Evolutionary conservation across 1,140 invertebrate genomes (phyloP), one percentile per base, ranked within the genome.

Genomic region (Papilio helenus): DNA sequence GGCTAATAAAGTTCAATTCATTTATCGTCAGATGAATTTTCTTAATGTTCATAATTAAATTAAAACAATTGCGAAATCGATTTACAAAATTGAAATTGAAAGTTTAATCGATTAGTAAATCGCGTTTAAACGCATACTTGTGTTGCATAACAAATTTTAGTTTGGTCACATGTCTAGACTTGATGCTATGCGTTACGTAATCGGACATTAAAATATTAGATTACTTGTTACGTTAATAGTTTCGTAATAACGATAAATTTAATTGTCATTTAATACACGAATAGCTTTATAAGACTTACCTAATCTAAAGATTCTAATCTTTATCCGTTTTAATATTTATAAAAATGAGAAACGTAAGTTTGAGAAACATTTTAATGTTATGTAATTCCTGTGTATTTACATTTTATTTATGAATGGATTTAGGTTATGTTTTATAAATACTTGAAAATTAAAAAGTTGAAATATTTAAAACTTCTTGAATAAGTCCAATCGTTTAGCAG

Each of bases 131-230:
- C 44, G 72, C 42, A 73, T 73, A 23, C 72, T 73, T 73, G 42
- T 49, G 23, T 73, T 73, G 44, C 44, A 26, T 46, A 73, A 73
- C 39, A 26, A 26, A 26, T 1, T 61, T 61, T 68, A 16, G 9
- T 20, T 58, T n/a, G n/a, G 42, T 49, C 46, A 46, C 72, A 73
- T 23, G 72, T 26, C 20, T 73, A 14, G 34, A 72, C 46, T 23
- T 49, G 46, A 73, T 20, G 18, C 42, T 55, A 18, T 34, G 39
- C 23, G 29, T 68, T 74, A 58, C 26, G 61, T 65, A 73, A 39
- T 73, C 18, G n/a, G 14, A 44, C n/a, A 74, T 79, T 72, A 79
- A 49, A 49, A 79, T 42, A 23, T 78, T 78, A 23, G 14, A 16
- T 42, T n/a, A 65, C 18, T 78, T 65, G 26, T 78, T 68, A 34